These are phyloP conservation scores for Paradoxurus hermaphroditus DNA, from an alignment of 2,113 vertebrate species.

Conservation along the genomic window DNA sequence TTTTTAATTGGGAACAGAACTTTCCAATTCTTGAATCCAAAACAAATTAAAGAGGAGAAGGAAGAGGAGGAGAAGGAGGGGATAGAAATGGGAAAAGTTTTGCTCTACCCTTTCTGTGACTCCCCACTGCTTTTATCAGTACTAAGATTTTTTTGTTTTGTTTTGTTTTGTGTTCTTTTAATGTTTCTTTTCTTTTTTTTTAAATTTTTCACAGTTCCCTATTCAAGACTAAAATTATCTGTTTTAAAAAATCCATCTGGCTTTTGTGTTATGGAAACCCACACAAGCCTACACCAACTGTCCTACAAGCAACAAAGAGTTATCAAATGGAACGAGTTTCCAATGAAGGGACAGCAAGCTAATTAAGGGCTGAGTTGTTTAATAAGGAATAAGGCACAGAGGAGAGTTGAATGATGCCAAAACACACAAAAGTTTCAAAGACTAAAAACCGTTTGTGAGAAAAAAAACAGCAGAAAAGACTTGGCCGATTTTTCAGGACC, in stretches of 20 bases:
- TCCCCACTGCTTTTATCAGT: conserved; percentile 56
- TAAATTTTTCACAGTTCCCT: conserved; percentile 52
- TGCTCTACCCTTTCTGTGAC: conserved; percentile 32
- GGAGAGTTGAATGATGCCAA: conserved; percentile 60
- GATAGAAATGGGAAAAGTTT: conserved; percentile 11
- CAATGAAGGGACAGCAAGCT: conserved; percentile 72
- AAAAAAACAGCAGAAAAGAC: conserved; percentile 29
- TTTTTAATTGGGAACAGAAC: conserved; percentile 71
- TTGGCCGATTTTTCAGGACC: conserved; percentile 54
- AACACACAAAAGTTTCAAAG: conserved; percentile 55
- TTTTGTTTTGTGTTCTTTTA: conserved; percentile 48
- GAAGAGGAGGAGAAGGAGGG: neutral
- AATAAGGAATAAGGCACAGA: conserved; percentile 63
- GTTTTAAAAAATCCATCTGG: conserved; percentile 77
- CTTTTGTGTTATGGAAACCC: conserved; percentile 76
- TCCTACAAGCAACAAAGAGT: conserved; percentile 70
- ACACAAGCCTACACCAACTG: conserved; percentile 63
- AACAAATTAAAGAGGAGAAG: conserved; percentile 64
- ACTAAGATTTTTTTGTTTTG: conserved; percentile 39
- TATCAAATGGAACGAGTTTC: conserved; percentile 70
- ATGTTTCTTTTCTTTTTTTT: neutral
- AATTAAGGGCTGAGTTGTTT: conserved; percentile 77
- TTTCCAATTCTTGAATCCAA: conserved; percentile 58
- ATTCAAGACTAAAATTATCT: conserved; percentile 76
- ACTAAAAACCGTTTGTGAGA: conserved; percentile 45